phyloP scores from a whole-genome alignment of 2,113 vertebrate species.

The Cyprinodon variegatus region DNA sequence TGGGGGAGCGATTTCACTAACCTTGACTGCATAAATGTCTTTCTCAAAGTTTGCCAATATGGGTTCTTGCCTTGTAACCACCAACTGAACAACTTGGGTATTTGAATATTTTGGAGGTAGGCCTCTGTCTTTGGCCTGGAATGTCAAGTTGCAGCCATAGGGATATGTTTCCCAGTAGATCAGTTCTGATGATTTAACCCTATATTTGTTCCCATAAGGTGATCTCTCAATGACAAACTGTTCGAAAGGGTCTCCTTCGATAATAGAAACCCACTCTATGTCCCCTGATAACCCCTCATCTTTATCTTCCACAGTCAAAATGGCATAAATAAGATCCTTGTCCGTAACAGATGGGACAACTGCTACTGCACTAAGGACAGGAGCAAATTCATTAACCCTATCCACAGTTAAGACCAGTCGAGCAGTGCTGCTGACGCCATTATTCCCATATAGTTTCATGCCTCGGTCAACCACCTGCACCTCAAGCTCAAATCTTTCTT shows the following conservation, averaged over 20 bases:
- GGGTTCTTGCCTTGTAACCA: constrained; percentile 81
- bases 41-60: constrained; percentile 84
- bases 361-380: constrained; percentile 83
- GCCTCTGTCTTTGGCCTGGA: constrained; percentile 95
- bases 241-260: constrained; percentile 89
- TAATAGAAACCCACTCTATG: constrained; percentile 92
- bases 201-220: constrained; percentile 87
- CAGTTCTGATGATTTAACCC: constrained; percentile 85
- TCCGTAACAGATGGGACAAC: constrained; percentile 83
- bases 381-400: constrained; percentile 89
- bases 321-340: constrained; percentile 85
- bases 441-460: constrained; percentile 94
- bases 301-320: constrained; percentile 88
- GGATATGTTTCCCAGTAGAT: constrained; percentile 87
- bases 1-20: constrained; percentile 95
- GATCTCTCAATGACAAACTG: constrained; percentile 89
- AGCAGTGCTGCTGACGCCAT: constrained; percentile 91
- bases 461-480: constrained; percentile 94
- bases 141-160: constrained; percentile 90
- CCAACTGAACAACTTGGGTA: constrained; percentile 83
- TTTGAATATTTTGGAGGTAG: constrained; percentile 90
- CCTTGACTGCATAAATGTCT: constrained; percentile 83
- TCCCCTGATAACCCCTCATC: constrained; percentile 93
- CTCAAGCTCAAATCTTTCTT: constrained; percentile 87
- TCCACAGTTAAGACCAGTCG: constrained; percentile 88